Base-by-base conservation (phyloP, 2,797 vertebrate genomes). In the Capromys pilorides region DNA sequence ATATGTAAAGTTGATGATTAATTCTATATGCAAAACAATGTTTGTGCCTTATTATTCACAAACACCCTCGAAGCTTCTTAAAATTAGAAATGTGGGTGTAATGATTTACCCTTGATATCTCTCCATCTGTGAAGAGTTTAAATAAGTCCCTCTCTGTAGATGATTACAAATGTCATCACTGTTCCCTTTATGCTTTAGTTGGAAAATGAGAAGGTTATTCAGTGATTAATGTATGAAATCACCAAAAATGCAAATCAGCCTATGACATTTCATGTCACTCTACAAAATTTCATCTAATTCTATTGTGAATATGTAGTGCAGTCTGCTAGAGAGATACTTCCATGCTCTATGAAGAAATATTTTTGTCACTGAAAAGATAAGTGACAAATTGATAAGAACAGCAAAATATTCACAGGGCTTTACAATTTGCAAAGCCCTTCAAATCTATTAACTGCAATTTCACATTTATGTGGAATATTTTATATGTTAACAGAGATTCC, bases 201-300 rank as follows among this genome's bases (percentile, higher is more conserved):
- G 90, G 64, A 93, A 95, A 97, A 91, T 89, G 89, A 31, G 93
- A 97, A 96, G 92, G 86, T 92, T 94, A 94, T 18, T 91, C 81
- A n/a, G 86, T 80, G 84, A 97, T 96, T 94, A 96, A 95, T 92
- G 78, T 82, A 95, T 41, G 94, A 92, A 93, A 95, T 93, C 59
- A 88, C 93, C 88, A 94, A 83, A 80, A 94, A 95, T 85, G 59
- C 83, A 97, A 96, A 97, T 90, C 22, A 94, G 26, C 2, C 90
- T 77, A 49, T 7, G 7, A 77, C 13, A 90, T 95, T 94, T 97
- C 80, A 78, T 86, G 75, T 59, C 54, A 94, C 71, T 86, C 91
- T 94, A 96, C 92, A 82, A 97, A 96, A 86, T 73, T 69, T 39
- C 83, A 92, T 0, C 8, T 73, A 86, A n/a, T 61, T 90, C 59